These are phyloP conservation scores for Petromus typicus DNA, from an alignment of 2,113 vertebrate species.

Conservation along the genomic window DNA sequence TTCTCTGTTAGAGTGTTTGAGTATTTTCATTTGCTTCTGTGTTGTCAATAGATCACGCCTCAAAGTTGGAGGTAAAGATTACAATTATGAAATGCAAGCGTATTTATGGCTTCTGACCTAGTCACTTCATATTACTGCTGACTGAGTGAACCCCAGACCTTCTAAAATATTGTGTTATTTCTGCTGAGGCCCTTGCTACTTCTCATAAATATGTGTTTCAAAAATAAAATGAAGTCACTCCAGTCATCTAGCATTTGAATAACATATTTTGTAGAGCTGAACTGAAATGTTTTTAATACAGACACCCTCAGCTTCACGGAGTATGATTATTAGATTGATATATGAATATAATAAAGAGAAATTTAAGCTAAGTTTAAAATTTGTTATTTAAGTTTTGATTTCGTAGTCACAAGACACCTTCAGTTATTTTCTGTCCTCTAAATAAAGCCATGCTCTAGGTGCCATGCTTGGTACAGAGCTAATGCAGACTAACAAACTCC, in stretches of 20 bases:
- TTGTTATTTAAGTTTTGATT: constrained; percentile 55
- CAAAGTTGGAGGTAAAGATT: constrained; percentile 57
- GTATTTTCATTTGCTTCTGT: constrained; percentile 68
- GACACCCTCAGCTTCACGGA: not conserved
- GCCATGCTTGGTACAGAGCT: not conserved
- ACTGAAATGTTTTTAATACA: constrained; percentile 73
- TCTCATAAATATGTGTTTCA: constrained; percentile 73
- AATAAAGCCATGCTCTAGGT: constrained; percentile 22
- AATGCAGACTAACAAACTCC: constrained; percentile 8
- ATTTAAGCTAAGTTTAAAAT: constrained; percentile 67
- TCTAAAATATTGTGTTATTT: constrained; percentile 78
- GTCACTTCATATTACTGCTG: constrained; percentile 61
- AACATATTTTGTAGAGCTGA: constrained; percentile 63
- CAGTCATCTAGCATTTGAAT: constrained; percentile 51
- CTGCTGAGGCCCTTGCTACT: constrained; percentile 34
- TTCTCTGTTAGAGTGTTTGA: constrained; percentile 70
- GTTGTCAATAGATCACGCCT: constrained; percentile 56
- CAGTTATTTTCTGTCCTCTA: constrained; percentile 38
- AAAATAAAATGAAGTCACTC: constrained; percentile 64
- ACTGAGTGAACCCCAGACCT: constrained; percentile 66
- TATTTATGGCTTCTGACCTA: constrained; percentile 68
- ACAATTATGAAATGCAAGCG: constrained; percentile 73
- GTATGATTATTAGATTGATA: not conserved
- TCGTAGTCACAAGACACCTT: constrained; percentile 27
- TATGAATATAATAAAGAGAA: constrained; percentile 54